Percentiles rank a stretch among this genome's conserved stretches.
Evolutionary conservation across 2,797 vertebrate genomes (phyloP).

Genomic region (Melanotaenia trifasciata): DNA sequence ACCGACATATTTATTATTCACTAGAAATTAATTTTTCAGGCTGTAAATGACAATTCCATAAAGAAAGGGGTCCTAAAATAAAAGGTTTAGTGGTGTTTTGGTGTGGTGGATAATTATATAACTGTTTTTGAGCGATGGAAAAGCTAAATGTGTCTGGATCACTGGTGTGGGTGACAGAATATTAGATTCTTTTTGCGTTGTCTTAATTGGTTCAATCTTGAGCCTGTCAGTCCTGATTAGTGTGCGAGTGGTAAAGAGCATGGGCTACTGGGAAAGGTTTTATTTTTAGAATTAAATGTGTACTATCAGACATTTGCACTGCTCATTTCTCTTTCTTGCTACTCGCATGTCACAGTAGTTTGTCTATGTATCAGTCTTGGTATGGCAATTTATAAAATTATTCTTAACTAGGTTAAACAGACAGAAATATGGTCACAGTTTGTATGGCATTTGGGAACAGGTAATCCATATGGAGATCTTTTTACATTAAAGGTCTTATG

Average conservation of each 20-base stretch:
- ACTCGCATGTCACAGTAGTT: constrained; percentile 34
- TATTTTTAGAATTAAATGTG: constrained; percentile 73
- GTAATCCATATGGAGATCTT: constrained; percentile 44
- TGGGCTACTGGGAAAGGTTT: constrained; percentile 56
- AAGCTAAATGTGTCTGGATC: constrained; percentile 73
- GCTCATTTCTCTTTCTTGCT: constrained; percentile 55
- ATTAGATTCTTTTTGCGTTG: constrained; percentile 79
- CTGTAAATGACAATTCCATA: constrained; percentile 36
- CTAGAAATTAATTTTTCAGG: constrained; percentile 24
- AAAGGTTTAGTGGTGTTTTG: constrained; percentile 37
- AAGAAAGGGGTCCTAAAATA: constrained; percentile 33
- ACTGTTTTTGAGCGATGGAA: constrained; percentile 64
- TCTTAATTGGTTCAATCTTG: constrained; percentile 85
- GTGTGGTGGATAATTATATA: constrained; percentile 42
- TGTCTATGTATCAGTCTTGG: constrained; percentile 53
- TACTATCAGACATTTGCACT: constrained; percentile 53
- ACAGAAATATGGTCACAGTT: constrained; percentile 72
- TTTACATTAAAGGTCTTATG: constrained; percentile 54
- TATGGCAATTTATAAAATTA: constrained; percentile 54
- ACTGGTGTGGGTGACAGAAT: constrained; percentile 80
- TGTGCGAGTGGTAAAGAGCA: constrained; percentile 66
- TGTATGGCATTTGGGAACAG: constrained; percentile 56
- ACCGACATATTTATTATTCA: constrained; percentile 36
- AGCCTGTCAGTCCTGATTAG: constrained; percentile 83
- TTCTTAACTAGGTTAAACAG: constrained; percentile 52